Base-by-base conservation (phyloP, 1,140 invertebrate genomes). In the Aphidius ervi region DNA sequence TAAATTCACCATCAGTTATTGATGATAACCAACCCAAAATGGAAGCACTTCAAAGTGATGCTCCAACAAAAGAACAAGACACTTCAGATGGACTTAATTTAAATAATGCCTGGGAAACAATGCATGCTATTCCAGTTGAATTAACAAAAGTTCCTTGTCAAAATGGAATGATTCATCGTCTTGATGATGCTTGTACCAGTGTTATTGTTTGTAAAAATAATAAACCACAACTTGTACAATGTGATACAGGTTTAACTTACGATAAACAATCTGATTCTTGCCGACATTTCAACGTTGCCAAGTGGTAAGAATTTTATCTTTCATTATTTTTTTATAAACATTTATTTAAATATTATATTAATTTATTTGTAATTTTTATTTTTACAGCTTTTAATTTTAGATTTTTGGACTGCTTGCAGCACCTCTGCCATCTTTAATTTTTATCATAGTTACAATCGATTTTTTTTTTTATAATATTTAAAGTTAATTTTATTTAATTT, bases 121-220 rank as follows among this genome's bases (percentile, higher is more conserved):
- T 67, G 41, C 67, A 73, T 23, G 58, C 64, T 1, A 65, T 74
- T 23, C 70, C 74, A 5, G 61, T 60, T 4, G 70, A 69, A 7
- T 50, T 71, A 23, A 66, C 56, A 3, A 67, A 67, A 46, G 59
- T 58, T 1, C 70, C 70, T 0, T 79, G 77, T 55, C 62, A 70
- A 6, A 66, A 74, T 40, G 74, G 70, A 7, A 67, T 68, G 4
- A 42, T 78, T 3, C 69, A 75, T 48, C 70, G 67, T 39, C 65
- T 79, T 5, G 72, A 71, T 47, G 67, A 75, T 2, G 42, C 63
- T 8, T 79, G 77, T 46, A 70, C 70, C 1, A 73, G 65, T 37
- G 74, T 79, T 6, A 65, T 77, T 4, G 67, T 76, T 10, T 79
- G 77, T 23, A 71, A 73, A 16, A 67, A 67, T 37, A 63, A 61